Evolutionary conservation across 2,797 vertebrate species (phyloP).

Genomic region (Mastacembelus armatus): DNA sequence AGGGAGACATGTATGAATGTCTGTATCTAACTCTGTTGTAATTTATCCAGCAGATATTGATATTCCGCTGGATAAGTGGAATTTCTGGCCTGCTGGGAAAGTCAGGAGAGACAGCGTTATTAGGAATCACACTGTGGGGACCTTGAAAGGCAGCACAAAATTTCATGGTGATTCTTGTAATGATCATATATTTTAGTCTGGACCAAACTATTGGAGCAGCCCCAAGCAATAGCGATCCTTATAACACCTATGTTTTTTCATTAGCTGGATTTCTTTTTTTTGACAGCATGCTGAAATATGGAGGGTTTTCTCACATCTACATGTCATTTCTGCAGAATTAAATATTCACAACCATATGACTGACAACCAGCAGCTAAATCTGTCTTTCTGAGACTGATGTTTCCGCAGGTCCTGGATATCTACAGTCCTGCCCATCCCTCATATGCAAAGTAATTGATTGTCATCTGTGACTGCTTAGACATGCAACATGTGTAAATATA

Average conservation of each 20-base stretch:
- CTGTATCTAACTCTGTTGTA: background rate
- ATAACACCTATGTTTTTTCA: too few species aligned
- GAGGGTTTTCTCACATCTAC: background rate
- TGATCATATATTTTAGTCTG: background rate
- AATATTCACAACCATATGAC: conserved; percentile 19
- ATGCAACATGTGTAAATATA: conserved; percentile 27
- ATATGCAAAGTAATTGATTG: conserved; percentile 1
- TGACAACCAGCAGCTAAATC: conserved; percentile 22
- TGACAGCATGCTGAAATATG: background rate
- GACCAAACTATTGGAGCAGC: too few species aligned
- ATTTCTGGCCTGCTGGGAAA: background rate
- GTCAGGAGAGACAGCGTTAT: too few species aligned
- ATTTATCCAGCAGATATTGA: background rate
- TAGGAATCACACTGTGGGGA: background rate
- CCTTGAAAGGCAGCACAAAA: too few species aligned
- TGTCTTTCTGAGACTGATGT: background rate
- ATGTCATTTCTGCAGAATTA: background rate
- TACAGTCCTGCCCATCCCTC: background rate
- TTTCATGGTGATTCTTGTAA: background rate
- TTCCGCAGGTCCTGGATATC: background rate
- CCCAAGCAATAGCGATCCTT: too few species aligned
- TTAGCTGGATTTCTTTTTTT: background rate
- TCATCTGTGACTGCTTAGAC: conserved; percentile 10
- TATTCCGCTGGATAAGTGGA: background rate
- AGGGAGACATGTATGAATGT: background rate